Evolutionary conservation across 2,888 invertebrate species (phyloP), one percentile per base, ranked within the genome.

Genomic region (Clistopyga incitator): DNA sequence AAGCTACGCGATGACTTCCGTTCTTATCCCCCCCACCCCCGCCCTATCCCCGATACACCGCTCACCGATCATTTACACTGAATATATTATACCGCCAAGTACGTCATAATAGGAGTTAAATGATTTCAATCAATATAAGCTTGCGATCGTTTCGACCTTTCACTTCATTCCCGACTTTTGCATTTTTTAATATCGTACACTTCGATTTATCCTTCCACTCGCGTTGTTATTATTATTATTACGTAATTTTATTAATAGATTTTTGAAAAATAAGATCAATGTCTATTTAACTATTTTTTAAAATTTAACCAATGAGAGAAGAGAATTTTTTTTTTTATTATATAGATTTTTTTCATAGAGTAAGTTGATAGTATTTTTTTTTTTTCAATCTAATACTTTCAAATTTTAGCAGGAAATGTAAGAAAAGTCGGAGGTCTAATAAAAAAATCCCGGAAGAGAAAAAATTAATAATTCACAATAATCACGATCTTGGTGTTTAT

Each of bases 1-100:
- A 47, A 74, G 47, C 74, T 74, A 59, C 59, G 45, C 72, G 54
- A 70, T 11, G 52, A 70, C 54, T 70, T 70, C 70, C 50, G 52
- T 20, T 61, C 18, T 74, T 50, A 25, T 45, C 25, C 59, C 59
- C 20, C 47, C 13, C 56, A n/a, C 25, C 4, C 23, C 25, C 10
- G 10, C 23, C 25, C n/a, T 11, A 20, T 13, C 54, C 23, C 13
- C 59, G 59, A 15, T 29, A 29, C n/a, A n/a, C 6, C 34, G 34
- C n/a, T 34, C 59, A n/a, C n/a, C 59, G 59, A 61, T 61, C 34
- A 61, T 34, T 61, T 34, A 34, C 59, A 34, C 59, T 1, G 29
- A 34, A 29, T 61, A 8, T 61, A 61, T 34, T 34, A 34, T 61
- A 18, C 8, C 38, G 64, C 3, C 18, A 20, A n/a, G 38, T 64